Percentiles rank a stretch among this genome's conserved stretches.
Evolutionary conservation across 1,140 invertebrate genomes (phyloP).

Genomic region (Zeugodacus cucurbitae): DNA sequence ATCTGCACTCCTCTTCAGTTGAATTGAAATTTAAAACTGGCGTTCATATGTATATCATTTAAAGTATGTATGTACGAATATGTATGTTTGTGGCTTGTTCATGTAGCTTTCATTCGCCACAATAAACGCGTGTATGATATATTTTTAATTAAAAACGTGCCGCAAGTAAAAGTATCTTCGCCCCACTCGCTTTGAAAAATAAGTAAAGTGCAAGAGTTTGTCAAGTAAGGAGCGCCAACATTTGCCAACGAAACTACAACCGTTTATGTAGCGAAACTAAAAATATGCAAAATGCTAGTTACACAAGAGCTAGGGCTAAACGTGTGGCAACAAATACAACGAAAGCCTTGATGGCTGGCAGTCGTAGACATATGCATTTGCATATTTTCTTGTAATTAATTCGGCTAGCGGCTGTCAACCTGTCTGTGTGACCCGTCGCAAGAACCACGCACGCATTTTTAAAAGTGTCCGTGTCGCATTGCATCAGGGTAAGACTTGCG

Average conservation of each 20-base stretch:
- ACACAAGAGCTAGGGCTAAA: not conserved
- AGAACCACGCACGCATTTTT: not conserved
- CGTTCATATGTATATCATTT: no score
- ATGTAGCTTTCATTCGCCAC: not conserved
- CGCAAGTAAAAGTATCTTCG: not conserved
- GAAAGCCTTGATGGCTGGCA: not conserved
- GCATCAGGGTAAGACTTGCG: no score
- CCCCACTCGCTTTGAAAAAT: not conserved
- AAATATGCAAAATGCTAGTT: not conserved
- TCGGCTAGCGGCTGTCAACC: not conserved
- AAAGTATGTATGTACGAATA: not conserved
- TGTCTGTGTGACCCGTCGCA: not conserved
- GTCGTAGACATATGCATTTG: not conserved
- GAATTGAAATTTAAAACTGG: no score
- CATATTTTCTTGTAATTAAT: conserved; percentile 13
- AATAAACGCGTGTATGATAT: not conserved
- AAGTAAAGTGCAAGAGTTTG: not conserved
- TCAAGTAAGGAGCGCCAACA: not conserved
- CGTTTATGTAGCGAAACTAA: not conserved
- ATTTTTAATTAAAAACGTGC: not conserved
- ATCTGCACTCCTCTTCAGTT: no score
- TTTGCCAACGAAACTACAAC: not conserved
- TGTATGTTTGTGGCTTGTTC: not conserved
- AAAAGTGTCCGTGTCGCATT: not conserved
- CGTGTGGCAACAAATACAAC: not conserved